phyloP scores from a whole-genome alignment of 2,888 invertebrate genomes.

The Drosophila anomelani region DNA sequence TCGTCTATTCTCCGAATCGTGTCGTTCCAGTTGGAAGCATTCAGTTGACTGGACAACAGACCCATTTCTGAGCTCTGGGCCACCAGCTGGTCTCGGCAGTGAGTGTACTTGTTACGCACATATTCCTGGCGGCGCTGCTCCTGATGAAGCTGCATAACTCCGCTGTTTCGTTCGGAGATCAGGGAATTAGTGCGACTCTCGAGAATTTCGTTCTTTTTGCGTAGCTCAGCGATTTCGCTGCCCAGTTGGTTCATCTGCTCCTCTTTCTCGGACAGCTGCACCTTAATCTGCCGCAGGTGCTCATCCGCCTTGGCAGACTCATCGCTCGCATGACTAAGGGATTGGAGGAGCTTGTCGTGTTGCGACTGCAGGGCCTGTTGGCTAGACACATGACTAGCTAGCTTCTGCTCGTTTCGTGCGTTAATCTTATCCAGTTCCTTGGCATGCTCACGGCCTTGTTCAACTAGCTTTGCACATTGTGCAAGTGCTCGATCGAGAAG shows the following conservation, averaged over 20 bases:
- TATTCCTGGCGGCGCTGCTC: slow-evolving; percentile 19
- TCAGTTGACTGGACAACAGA: background rate
- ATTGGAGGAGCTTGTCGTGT: background rate
- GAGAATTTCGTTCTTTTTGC: slow-evolving; percentile 42
- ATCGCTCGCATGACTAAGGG: background rate
- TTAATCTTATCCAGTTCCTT: background rate
- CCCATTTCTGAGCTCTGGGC: background rate
- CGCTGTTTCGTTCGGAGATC: background rate
- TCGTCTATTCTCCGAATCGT: background rate
- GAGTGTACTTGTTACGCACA: slow-evolving; percentile 1
- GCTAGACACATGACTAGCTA: background rate
- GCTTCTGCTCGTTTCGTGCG: background rate
- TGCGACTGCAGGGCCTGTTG: background rate
- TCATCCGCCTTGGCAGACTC: background rate
- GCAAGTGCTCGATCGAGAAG: background rate
- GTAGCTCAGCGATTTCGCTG: slow-evolving; percentile 40
- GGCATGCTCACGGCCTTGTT: background rate
- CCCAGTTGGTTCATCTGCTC: slow-evolving; percentile 47
- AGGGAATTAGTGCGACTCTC: slow-evolving; percentile 45
- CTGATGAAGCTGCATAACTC: background rate
- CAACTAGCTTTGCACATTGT: background rate
- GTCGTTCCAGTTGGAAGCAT: slow-evolving; percentile 1
- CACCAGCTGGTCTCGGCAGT: slow-evolving; percentile 4
- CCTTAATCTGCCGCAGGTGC: background rate
- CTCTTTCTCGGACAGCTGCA: slow-evolving; percentile 43